phyloP scores from a whole-genome alignment of 2,113 vertebrate species.

The Candoia aspera region DNA sequence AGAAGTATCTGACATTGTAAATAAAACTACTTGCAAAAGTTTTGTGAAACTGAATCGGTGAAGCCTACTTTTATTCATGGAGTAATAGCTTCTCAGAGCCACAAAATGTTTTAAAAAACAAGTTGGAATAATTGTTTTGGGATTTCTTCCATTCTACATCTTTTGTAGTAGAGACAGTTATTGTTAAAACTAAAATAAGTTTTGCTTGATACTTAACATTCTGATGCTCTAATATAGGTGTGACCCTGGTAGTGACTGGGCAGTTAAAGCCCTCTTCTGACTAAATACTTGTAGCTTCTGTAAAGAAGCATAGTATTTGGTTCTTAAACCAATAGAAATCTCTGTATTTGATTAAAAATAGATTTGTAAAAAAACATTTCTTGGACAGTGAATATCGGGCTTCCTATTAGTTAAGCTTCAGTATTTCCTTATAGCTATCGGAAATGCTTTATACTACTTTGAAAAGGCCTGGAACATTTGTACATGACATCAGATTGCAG shows the following conservation, averaged over 20 bases:
- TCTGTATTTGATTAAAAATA: slow-evolving; percentile 64
- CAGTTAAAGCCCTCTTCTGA: slow-evolving; percentile 47
- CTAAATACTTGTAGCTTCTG: slow-evolving; percentile 34
- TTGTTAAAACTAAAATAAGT: slow-evolving; percentile 36
- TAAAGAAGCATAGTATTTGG: neutral
- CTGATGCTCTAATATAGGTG: slow-evolving; percentile 15
- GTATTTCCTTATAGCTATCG: slow-evolving; percentile 58
- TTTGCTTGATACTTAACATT: slow-evolving; percentile 30
- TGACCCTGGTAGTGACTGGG: slow-evolving; percentile 19
- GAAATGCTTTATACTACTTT: slow-evolving; percentile 52
- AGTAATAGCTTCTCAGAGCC: slow-evolving; percentile 37
- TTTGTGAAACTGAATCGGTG: slow-evolving; percentile 65
- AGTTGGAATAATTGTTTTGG: slow-evolving; percentile 30
- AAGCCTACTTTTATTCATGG: slow-evolving; percentile 56
- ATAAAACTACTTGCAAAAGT: slow-evolving; percentile 70
- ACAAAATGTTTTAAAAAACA: slow-evolving; percentile 54
- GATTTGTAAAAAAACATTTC: slow-evolving; percentile 62
- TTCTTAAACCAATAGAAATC: slow-evolving; percentile 38
- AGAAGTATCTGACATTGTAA: slow-evolving; percentile 74
- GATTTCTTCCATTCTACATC: slow-evolving; percentile 40
- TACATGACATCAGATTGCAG: slow-evolving; percentile 57
- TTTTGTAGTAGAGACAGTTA: slow-evolving; percentile 20
- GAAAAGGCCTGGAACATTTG: slow-evolving; percentile 23
- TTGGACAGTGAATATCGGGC: slow-evolving; percentile 60
- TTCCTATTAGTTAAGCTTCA: slow-evolving; percentile 55